Evolutionary conservation across 2,888 invertebrate genomes (phyloP).

Genomic region (Scaptomyza reducta): DNA sequence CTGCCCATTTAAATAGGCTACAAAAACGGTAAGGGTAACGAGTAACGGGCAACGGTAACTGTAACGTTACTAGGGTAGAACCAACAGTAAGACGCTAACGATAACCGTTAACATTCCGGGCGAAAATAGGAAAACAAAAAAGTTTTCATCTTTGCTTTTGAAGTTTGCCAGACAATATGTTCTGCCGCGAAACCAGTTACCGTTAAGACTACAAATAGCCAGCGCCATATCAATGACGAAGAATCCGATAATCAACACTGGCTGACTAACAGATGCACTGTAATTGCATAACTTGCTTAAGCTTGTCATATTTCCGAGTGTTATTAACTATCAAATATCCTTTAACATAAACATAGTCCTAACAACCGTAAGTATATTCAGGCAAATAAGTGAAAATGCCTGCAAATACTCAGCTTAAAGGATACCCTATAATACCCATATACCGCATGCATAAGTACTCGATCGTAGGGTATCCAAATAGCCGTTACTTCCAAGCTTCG

Average conservation of each 20-base stretch:
- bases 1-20: slow-evolving; percentile 58
- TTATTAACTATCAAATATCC: no score
- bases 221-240: neutral
- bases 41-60: slow-evolving; percentile 10
- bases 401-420: neutral
- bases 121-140: slow-evolving; percentile 37
- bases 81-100: slow-evolving; percentile 4
- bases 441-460: neutral
- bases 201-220: slow-evolving; percentile 12
- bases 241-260: no score
- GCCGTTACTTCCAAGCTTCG: neutral
- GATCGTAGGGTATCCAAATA: neutral
- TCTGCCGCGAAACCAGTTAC: slow-evolving; percentile 10
- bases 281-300: neutral
- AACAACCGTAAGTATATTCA: no score
- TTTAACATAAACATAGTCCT: no score
- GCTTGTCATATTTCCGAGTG: no score
- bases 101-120: slow-evolving; percentile 11
- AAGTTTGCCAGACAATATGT: slow-evolving; percentile 46
- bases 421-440: neutral
- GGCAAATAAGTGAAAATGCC: no score
- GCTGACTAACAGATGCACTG: neutral
- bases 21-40: neutral
- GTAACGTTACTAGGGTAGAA: neutral
- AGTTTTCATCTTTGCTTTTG: slow-evolving; percentile 44